Evolutionary conservation across 2,888 invertebrate species (phyloP), one percentile per base, ranked within the genome.

Genomic region (Yponomeuta sedellus): DNA sequence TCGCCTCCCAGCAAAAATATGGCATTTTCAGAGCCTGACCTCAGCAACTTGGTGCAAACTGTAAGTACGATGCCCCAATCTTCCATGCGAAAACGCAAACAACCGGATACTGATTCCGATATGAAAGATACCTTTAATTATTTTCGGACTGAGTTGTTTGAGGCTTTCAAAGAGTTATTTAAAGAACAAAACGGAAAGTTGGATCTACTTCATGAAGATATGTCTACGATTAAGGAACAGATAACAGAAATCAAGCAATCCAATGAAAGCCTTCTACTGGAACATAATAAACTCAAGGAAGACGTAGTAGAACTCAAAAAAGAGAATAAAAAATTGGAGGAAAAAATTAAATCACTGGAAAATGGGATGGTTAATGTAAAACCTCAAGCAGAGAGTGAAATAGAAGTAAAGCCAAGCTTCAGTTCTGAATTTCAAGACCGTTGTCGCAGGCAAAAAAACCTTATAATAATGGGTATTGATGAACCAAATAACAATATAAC

Each of bases 391-490:
- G 19, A 58, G 2, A 58, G n/a, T 10, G 19, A 58, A 58, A 10
- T n/a, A 2, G 58, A 44, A 44, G 16, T 1, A 16, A 44, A 16
- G 16, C 19, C 58, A 16, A 58, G 58, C 58, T 22, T 8, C 8
- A 19, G 19, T 58, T 28, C 34, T 11, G 61, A 61, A 28, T 61
- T 22, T 28, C 61, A 61, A 61, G 61, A 61, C 10, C 61, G 61
- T 1, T 61, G 34, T n/a, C 28, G 12, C 16, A 16, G 61, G 11
- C 25, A 61, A n/a, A 61, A 61, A 1, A 61, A 61, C n/a, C 10
- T 61, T 12, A 10, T 61, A 28, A 16, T 61, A 16, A 28, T 28
- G 34, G 61, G 61, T 28, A 61, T 61, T 22, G 10, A 20, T n/a
- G 61, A 61, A 28, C 25, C 34, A 25, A 11, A 34, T n/a, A 61